Conservation (phyloP, 2,888 invertebrate species). For the Agrotis ipsilon region DNA sequence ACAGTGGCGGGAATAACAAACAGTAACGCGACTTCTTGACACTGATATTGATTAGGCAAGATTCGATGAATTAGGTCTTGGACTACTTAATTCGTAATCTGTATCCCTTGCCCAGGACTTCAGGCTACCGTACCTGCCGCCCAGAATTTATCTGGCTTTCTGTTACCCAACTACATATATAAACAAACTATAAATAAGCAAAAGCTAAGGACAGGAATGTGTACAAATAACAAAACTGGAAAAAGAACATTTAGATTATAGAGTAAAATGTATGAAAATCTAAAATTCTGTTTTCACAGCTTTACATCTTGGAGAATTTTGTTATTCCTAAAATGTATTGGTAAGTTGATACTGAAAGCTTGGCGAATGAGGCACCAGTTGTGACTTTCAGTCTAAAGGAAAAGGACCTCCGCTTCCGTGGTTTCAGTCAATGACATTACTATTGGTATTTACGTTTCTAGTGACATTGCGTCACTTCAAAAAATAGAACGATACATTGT, state of each 20-base stretch:
- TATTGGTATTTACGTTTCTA: constrained; percentile 19
- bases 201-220: too few relatives aligned
- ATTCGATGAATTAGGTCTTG: constrained; percentile 66
- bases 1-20: constrained; percentile 85
- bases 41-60: constrained; percentile 68
- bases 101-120: neutral
- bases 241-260: too few relatives aligned
- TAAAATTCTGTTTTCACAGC: too few relatives aligned
- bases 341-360: neutral
- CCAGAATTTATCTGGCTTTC: neutral
- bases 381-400: neutral
- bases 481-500: constrained; percentile 50
- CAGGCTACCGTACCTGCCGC: neutral
- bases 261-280: too few relatives aligned
- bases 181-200: too few relatives aligned
- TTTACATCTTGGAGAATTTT: neutral
- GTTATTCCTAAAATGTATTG: neutral
- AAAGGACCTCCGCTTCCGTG: neutral
- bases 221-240: too few relatives aligned
- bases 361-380: neutral
- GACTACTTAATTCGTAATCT: constrained; percentile 6
- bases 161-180: neutral
- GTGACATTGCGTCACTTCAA: constrained; percentile 46
- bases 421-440: constrained; percentile 37
- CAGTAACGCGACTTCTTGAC: constrained; percentile 73